These are phyloP conservation scores for Platycnemis pennipes DNA, from an alignment of 2,888 invertebrate genomes.

Conservation along the genomic window DNA sequence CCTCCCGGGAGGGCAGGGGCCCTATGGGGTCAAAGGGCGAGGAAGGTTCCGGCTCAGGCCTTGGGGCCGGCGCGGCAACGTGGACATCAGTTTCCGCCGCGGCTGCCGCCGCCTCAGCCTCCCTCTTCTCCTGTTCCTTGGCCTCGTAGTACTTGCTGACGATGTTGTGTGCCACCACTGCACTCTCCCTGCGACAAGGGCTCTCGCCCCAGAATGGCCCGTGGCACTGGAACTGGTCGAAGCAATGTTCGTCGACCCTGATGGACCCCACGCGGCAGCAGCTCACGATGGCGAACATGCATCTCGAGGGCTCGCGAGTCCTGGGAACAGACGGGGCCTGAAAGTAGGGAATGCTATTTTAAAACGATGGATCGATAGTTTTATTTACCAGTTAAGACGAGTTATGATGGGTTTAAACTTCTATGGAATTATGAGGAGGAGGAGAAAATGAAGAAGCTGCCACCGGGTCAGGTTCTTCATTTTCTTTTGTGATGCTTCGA, in stretches of 20 bases:
- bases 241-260: slow-evolving; percentile 82
- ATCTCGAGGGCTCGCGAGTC: slow-evolving; percentile 81
- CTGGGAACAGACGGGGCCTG: slow-evolving; percentile 74
- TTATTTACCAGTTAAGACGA: too few species aligned
- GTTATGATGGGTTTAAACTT: too few species aligned
- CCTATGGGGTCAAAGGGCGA: slow-evolving; percentile 15
- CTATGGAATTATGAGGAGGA: too few species aligned
- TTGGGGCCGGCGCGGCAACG: background rate
- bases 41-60: background rate
- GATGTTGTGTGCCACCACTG: slow-evolving; percentile 80
- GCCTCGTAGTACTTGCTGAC: slow-evolving; percentile 72
- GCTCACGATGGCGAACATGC: slow-evolving; percentile 88
- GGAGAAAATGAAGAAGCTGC: too few species aligned
- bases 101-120: background rate
- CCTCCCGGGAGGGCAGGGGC: slow-evolving; percentile 35
- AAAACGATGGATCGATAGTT: too few species aligned
- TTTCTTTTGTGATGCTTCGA: too few species aligned
- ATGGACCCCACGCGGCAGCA: slow-evolving; percentile 84
- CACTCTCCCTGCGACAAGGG: slow-evolving; percentile 85
- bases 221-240: slow-evolving; percentile 86
- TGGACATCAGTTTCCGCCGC: too few species aligned
- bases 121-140: slow-evolving; percentile 31
- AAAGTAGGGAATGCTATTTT: background rate
- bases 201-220: slow-evolving; percentile 87
- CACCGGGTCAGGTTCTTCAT: too few species aligned